These are phyloP conservation scores for Pyrrhia umbra DNA, from an alignment of 2,888 invertebrate species.

Conservation along the genomic window DNA sequence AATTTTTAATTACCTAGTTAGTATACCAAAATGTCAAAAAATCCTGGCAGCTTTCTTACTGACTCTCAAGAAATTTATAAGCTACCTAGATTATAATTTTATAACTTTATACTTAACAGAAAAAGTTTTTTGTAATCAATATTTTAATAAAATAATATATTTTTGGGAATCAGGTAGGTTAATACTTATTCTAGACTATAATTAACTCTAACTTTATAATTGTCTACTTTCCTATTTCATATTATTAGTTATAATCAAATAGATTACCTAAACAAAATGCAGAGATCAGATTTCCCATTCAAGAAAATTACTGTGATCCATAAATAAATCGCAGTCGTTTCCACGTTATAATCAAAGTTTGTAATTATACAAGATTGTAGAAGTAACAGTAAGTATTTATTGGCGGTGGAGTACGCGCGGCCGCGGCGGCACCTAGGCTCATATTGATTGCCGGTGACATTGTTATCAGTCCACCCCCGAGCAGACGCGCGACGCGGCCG, in stretches of 20 bases:
- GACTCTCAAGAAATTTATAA: too few relatives aligned
- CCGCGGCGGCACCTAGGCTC: slow-evolving; percentile 78
- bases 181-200: too few relatives aligned
- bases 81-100: too few relatives aligned
- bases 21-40: too few relatives aligned
- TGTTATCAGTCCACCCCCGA: slow-evolving; percentile 91
- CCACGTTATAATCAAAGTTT: slow-evolving; percentile 30
- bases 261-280: background rate
- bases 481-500: slow-evolving; percentile 72
- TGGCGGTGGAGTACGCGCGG: slow-evolving; percentile 51
- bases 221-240: background rate
- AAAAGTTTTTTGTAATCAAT: too few relatives aligned
- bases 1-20: too few relatives aligned
- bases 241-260: background rate
- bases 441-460: slow-evolving; percentile 92
- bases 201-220: too few relatives aligned
- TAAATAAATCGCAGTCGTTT: slow-evolving; percentile 11
- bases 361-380: slow-evolving; percentile 41
- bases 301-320: background rate
- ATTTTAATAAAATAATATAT: too few relatives aligned
- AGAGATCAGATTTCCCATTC: background rate
- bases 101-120: too few relatives aligned
- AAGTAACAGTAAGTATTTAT: slow-evolving; percentile 39
- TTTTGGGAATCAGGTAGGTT: too few relatives aligned
- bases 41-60: too few relatives aligned